Evolutionary conservation across 1,140 invertebrate species (phyloP).

Genomic region (Stegodyphus dumicola): DNA sequence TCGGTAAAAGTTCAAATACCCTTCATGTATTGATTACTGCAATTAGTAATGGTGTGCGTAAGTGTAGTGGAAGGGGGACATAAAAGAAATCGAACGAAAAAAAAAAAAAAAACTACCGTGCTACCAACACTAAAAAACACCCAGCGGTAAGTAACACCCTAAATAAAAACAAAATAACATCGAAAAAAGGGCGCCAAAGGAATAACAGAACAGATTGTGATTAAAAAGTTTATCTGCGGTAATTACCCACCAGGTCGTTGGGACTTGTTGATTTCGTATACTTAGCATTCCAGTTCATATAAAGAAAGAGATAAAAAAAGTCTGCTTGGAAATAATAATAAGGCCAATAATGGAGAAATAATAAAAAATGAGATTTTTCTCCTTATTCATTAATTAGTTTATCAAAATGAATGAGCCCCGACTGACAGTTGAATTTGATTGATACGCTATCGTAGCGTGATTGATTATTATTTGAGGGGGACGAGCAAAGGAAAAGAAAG

Average conservation of each 20-base stretch:
- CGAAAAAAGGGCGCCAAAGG: background rate
- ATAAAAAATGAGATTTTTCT: background rate
- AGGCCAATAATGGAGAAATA: background rate
- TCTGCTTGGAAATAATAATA: background rate
- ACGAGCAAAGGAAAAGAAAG: background rate
- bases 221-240: conserved; percentile 41
- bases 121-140: background rate
- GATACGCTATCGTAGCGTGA: conserved; percentile 1
- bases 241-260: conserved; percentile 39
- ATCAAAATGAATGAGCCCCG: conserved; percentile 37
- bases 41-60: conserved; percentile 11
- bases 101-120: background rate
- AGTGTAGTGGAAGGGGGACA: background rate
- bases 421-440: conserved; percentile 35
- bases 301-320: background rate
- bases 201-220: conserved; percentile 30
- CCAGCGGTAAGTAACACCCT: background rate
- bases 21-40: conserved; percentile 30
- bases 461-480: background rate
- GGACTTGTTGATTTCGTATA: conserved; percentile 29
- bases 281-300: conserved; percentile 1
- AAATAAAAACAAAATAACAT: background rate
- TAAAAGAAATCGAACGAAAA: background rate
- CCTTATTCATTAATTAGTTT: conserved; percentile 36
- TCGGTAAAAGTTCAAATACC: conserved; percentile 21